These are phyloP conservation scores for Spodoptera litura DNA, from an alignment of 1,140 invertebrate species.

Conservation along the genomic window DNA sequence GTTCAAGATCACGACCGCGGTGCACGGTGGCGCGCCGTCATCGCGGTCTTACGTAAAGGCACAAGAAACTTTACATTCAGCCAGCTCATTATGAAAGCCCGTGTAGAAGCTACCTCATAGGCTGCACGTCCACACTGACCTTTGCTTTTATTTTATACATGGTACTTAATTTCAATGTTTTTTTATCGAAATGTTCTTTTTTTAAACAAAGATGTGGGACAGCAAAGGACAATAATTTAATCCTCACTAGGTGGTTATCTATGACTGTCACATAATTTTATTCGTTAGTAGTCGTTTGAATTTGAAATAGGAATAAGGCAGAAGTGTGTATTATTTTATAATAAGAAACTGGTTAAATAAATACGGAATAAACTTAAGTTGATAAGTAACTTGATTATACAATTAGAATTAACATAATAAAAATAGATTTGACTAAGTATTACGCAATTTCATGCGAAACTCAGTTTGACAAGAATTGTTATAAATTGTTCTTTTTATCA, in stretches of 20 bases:
- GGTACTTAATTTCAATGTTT: not conserved
- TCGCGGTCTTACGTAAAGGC: conserved; percentile 50
- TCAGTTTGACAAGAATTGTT: conserved; percentile 2
- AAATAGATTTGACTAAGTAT: no score
- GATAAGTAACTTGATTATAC: no score
- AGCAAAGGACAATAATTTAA: no score
- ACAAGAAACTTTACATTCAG: conserved; percentile 39
- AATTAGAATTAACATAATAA: no score
- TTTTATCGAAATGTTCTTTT: not conserved
- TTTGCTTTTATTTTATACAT: conserved; percentile 12
- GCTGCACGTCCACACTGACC: conserved; percentile 20
- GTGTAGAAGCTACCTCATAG: conserved; percentile 28
- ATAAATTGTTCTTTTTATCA: conserved; percentile 28
- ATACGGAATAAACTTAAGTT: no score
- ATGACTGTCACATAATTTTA: no score
- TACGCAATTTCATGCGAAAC: not conserved
- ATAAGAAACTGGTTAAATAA: no score
- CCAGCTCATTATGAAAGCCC: conserved; percentile 34
- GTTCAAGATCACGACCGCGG: conserved; percentile 67
- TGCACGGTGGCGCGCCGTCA: conserved; percentile 27
- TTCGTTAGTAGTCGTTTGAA: no score
- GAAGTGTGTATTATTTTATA: no score
- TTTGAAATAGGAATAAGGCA: no score
- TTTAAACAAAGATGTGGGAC: no score
- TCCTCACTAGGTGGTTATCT: no score